A percentile compares a stretch with the other conserved stretches of the same genome.
Conservation (phyloP, 2,113 vertebrate species). For the Origma solitaria region DNA sequence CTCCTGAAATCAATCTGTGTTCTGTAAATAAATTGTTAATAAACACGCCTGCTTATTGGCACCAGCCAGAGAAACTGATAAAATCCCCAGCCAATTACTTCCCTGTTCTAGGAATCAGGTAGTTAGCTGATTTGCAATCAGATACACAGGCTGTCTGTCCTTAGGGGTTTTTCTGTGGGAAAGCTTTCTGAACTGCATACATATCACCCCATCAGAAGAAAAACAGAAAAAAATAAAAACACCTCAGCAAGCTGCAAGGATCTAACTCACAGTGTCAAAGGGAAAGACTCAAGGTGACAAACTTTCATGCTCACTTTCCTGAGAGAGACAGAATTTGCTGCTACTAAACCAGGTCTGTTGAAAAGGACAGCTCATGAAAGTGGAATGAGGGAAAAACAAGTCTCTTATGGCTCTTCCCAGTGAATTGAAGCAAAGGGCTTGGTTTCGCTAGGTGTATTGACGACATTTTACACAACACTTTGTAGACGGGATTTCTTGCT, state of each 20-base stretch:
- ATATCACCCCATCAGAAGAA: slow-evolving; percentile 4
- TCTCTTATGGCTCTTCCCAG: background rate
- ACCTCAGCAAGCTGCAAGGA: background rate
- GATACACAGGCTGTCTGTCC: slow-evolving; percentile 17
- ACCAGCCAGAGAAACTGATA: slow-evolving; percentile 51
- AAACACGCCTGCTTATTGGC: slow-evolving; percentile 55
- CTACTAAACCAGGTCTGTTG: background rate
- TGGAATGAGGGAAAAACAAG: background rate
- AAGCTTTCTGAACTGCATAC: slow-evolving; percentile 5
- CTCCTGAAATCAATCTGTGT: slow-evolving; percentile 59
- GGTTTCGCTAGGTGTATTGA: background rate
- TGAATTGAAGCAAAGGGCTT: background rate
- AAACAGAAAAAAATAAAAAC: background rate
- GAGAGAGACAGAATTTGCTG: slow-evolving; percentile 12
- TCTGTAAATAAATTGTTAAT: slow-evolving; percentile 74
- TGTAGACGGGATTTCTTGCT: background rate
- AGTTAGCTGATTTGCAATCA: slow-evolving; percentile 55
- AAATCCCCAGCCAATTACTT: slow-evolving; percentile 61
- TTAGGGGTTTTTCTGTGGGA: slow-evolving; percentile 9
- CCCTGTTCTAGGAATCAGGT: background rate
- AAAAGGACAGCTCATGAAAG: background rate
- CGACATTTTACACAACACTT: background rate
- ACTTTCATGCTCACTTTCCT: background rate
- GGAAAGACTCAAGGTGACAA: slow-evolving; percentile 5
- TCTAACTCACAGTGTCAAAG: slow-evolving; percentile 4